Conservation (phyloP, 2,888 invertebrate species). For the Abrostola triplasia region DNA sequence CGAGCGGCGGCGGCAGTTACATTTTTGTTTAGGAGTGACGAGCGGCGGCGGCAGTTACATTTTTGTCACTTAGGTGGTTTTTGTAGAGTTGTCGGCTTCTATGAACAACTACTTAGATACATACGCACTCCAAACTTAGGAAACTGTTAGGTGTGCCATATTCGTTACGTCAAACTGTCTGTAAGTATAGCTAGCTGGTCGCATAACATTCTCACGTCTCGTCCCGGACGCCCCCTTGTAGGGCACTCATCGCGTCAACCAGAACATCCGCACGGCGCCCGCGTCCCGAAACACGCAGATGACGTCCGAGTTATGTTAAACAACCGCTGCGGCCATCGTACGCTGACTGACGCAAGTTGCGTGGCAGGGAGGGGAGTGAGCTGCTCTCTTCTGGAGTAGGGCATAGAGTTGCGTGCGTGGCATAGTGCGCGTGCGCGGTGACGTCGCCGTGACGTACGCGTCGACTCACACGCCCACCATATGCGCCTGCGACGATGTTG, state of each 20-base stretch:
- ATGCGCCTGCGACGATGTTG: slow-evolving; percentile 23
- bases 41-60: too few species aligned
- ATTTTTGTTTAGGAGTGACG: too few species aligned
- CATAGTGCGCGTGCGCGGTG: slow-evolving; percentile 40
- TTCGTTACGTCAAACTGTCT: too few species aligned
- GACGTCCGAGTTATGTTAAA: slow-evolving; percentile 24
- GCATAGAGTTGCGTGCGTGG: slow-evolving; percentile 47
- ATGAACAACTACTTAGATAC: too few species aligned
- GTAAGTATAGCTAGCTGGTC: slow-evolving; percentile 2
- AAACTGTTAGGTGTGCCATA: too few species aligned
- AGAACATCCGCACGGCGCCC: slow-evolving; percentile 17
- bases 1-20: too few species aligned
- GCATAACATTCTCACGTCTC: slow-evolving; percentile 22
- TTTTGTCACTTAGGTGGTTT: too few species aligned
- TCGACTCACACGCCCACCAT: slow-evolving; percentile 23
- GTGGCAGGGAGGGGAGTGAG: neutral
- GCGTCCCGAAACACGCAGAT: slow-evolving; percentile 17
- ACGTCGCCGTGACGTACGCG: slow-evolving; percentile 46
- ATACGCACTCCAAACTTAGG: too few species aligned
- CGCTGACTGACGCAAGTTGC: slow-evolving; percentile 26
- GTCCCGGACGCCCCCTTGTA: slow-evolving; percentile 8
- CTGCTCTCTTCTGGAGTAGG: slow-evolving; percentile 2
- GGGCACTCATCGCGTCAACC: slow-evolving; percentile 3
- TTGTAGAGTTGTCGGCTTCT: too few species aligned
- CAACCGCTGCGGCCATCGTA: neutral